These are phyloP conservation scores for Meteorus cinctellus DNA, from an alignment of 2,888 invertebrate genomes.

Conservation along the genomic window DNA sequence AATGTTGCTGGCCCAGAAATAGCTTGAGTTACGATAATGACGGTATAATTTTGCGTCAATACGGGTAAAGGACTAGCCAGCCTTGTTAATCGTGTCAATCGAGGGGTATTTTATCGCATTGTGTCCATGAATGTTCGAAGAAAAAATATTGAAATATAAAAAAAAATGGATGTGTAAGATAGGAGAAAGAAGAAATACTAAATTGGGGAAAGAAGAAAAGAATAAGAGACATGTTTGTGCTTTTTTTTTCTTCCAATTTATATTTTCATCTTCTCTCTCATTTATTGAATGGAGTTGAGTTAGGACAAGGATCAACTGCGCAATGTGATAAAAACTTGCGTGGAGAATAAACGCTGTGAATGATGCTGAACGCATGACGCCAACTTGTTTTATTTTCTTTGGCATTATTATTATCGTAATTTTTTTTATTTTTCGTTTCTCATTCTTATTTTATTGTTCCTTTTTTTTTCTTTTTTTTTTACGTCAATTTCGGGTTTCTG, in stretches of 20 bases:
- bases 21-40: conserved; percentile 59
- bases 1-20: conserved; percentile 57
- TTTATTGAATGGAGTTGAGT: conserved; percentile 19
- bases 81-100: conserved; percentile 52
- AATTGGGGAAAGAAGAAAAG: not conserved
- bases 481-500: conserved; percentile 64
- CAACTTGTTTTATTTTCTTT: conserved; percentile 21
- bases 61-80: conserved; percentile 58
- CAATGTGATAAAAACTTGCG: conserved; percentile 25
- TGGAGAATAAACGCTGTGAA: conserved; percentile 33
- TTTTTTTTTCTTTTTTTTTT: conserved; percentile 38
- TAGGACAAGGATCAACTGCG: conserved; percentile 27
- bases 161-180: not conserved
- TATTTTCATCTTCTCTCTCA: not conserved
- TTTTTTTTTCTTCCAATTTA: not conserved
- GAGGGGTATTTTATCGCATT: conserved; percentile 42
- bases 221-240: too few species aligned
- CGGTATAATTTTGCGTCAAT: conserved; percentile 58
- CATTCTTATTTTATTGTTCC: too few species aligned
- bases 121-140: conserved; percentile 36
- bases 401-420: too few species aligned
- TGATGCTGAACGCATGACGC: conserved; percentile 28
- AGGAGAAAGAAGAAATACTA: not conserved
- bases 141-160: conserved; percentile 24
- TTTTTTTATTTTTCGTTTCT: too few species aligned